These are phyloP conservation scores for Bellardia pandia DNA, from an alignment of 2,888 invertebrate species.

Conservation along the genomic window DNA sequence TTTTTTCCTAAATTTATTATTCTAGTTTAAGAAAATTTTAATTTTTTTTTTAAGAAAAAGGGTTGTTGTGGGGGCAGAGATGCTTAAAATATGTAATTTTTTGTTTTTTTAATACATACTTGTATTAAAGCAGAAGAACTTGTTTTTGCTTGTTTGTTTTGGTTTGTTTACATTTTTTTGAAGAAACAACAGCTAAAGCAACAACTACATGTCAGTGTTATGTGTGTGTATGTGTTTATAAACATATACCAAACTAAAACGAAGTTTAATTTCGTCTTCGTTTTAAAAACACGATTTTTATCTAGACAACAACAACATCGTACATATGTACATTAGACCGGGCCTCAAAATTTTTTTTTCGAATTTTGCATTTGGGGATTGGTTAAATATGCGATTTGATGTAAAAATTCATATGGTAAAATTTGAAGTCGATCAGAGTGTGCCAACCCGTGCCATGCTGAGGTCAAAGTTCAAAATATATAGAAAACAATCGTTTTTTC, in stretches of 20 bases:
- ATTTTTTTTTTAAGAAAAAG: neutral
- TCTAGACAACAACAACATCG: neutral
- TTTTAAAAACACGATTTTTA: conserved; percentile 39
- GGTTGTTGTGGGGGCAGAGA: neutral
- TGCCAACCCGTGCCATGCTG: no score
- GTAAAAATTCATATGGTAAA: no score
- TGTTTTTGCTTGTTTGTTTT: conserved; percentile 37
- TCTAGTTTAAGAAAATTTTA: neutral
- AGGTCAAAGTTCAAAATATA: no score
- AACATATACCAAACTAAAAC: neutral
- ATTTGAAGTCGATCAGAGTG: no score
- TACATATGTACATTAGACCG: neutral
- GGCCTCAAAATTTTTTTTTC: no score
- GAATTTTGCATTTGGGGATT: no score
- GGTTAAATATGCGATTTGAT: no score
- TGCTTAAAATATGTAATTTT: conserved; percentile 1
- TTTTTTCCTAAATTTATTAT: no score
- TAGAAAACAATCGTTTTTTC: no score
- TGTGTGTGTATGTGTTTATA: neutral
- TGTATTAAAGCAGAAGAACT: conserved; percentile 55
- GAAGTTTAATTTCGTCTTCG: conserved; percentile 41
- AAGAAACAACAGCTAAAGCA: neutral
- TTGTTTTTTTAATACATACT: neutral
- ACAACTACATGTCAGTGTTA: neutral
- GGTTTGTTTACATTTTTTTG: conserved; percentile 45